A percentile compares a stretch with the other conserved stretches of the same genome.
Evolutionary conservation across 2,797 vertebrate species (phyloP).

Genomic region (Myotis myotis): DNA sequence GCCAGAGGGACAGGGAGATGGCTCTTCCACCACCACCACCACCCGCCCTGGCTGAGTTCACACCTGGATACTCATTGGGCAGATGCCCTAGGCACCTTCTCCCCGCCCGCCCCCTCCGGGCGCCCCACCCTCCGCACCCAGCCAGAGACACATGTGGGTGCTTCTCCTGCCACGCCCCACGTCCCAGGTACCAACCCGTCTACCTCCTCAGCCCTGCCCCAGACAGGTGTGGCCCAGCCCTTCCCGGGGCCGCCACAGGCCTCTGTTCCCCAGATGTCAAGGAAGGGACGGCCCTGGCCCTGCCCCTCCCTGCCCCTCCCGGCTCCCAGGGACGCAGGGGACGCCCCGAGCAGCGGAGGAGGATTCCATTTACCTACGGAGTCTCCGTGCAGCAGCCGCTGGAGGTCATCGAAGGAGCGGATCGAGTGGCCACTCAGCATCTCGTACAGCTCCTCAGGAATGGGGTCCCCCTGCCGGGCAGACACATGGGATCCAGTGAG

Average conservation of each 20-base stretch:
- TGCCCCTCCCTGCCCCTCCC: neutral
- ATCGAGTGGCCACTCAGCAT: constrained; percentile 91
- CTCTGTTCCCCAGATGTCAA: neutral
- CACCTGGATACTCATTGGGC: constrained; percentile 22
- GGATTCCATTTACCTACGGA: constrained; percentile 92
- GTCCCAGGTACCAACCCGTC: constrained; percentile 29
- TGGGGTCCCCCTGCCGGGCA: constrained; percentile 90
- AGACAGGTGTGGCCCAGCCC: neutral
- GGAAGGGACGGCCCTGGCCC: neutral
- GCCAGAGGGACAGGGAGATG: constrained; percentile 34
- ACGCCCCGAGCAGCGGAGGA: constrained; percentile 2
- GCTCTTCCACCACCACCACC: neutral
- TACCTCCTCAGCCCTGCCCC: neutral
- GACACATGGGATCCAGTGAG: neutral
- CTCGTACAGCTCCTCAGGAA: constrained; percentile 92
- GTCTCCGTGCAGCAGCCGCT: constrained; percentile 89
- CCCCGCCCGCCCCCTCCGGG: neutral
- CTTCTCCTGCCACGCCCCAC: neutral
- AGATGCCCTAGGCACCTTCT: constrained; percentile 1
- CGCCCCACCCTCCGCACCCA: neutral
- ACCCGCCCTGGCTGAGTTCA: neutral
- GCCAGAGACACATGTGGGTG: constrained; percentile 11
- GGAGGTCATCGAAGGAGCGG: constrained; percentile 92
- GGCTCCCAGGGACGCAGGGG: accelerated
- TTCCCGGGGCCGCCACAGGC: neutral